Conservation (phyloP, 2,888 invertebrate species). For the Acholoe squamosa region DNA sequence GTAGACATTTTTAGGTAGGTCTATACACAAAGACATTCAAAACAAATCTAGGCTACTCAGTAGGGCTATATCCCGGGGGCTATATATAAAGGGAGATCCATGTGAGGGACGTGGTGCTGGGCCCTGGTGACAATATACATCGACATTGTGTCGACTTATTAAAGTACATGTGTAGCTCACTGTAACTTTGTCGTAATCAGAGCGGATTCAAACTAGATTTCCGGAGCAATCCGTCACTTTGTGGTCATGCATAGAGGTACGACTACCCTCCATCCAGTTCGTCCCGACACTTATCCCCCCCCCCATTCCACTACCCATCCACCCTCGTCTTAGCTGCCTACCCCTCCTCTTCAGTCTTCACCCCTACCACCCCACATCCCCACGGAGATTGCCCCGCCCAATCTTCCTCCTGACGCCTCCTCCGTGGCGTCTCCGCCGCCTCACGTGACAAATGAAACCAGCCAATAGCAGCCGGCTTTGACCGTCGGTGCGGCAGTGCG, state of each 20-base stretch:
- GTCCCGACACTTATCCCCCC: slow-evolving; percentile 30
- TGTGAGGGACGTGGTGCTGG: too few species aligned
- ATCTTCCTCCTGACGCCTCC: slow-evolving; percentile 59
- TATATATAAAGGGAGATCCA: too few species aligned
- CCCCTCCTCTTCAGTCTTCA: slow-evolving; percentile 27
- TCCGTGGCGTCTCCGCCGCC: background rate
- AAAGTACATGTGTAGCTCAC: slow-evolving; percentile 31
- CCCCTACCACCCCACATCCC: slow-evolving; percentile 31
- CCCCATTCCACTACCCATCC: background rate
- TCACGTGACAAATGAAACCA: slow-evolving; percentile 61
- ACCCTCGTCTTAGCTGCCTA: background rate
- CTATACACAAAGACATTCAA: too few species aligned
- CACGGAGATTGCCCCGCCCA: slow-evolving; percentile 49
- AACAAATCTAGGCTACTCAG: too few species aligned
- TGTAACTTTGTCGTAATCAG: background rate
- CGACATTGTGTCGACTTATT: background rate
- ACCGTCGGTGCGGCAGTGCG: slow-evolving; percentile 48
- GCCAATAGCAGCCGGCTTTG: slow-evolving; percentile 53
- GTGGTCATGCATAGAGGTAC: background rate
- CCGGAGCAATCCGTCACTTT: background rate
- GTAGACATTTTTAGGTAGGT: too few species aligned
- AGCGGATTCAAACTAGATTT: slow-evolving; percentile 28
- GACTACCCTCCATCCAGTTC: background rate
- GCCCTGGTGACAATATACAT: background rate
- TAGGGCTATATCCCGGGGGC: too few species aligned